These are phyloP conservation scores for Lacerta viridis DNA, from an alignment of 2,797 vertebrate species.

Conservation along the genomic window DNA sequence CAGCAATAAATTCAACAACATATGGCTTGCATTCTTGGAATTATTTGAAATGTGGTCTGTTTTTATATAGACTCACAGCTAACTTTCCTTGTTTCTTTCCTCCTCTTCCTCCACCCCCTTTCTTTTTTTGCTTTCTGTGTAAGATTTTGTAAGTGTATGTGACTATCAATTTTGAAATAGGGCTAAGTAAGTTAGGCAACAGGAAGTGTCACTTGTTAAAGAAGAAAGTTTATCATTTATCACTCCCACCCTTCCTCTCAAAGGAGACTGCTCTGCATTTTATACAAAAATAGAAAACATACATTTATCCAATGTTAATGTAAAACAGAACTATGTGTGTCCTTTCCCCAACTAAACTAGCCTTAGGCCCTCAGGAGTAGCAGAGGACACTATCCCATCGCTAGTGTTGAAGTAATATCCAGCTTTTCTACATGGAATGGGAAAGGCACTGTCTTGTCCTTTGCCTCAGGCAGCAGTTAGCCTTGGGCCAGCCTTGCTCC, in stretches of 20 bases:
- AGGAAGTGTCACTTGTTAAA: not conserved
- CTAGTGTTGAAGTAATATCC: too few species aligned
- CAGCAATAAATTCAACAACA: not conserved
- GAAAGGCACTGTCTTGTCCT: too few species aligned
- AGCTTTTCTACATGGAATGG: too few species aligned
- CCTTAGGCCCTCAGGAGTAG: too few species aligned
- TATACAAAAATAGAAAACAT: not conserved
- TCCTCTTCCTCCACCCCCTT: not conserved
- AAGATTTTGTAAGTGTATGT: not conserved
- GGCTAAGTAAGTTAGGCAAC: not conserved
- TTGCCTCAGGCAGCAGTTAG: too few species aligned
- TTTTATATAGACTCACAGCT: not conserved
- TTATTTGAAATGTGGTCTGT: not conserved
- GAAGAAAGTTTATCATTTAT: too few species aligned
- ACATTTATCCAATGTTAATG: not conserved
- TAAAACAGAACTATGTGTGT: too few species aligned
- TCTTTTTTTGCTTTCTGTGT: not conserved
- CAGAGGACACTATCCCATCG: too few species aligned
- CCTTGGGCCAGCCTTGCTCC: too few species aligned
- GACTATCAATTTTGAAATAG: not conserved
- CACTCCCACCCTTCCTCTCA: too few species aligned
- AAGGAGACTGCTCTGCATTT: not conserved
- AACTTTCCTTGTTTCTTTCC: not conserved
- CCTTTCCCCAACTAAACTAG: too few species aligned
- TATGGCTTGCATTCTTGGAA: not conserved